Base-by-base conservation (phyloP, 2,888 invertebrate species). In the Apodemia hepburni region DNA sequence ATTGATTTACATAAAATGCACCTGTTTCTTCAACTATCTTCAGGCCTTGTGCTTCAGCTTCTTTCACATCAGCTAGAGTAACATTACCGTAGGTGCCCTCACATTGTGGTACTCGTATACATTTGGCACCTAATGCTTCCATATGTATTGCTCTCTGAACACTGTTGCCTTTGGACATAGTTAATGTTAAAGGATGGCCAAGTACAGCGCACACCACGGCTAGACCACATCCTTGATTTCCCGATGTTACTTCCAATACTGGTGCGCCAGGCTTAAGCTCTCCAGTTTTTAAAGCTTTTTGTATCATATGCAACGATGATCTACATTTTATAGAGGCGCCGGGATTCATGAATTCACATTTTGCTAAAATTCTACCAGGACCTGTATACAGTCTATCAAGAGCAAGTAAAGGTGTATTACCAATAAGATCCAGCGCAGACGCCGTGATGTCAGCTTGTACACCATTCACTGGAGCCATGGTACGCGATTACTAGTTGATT, bases 261-360 rank as follows among this genome's bases (percentile, higher is more conserved):
- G 82, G 82, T 8, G 66, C 75, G 3, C 86, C 87, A 4, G 87
- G 87, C 61, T 81, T 77, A 58, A 91, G 65, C 3, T 76, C 76
- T 12, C 90, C 89, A 17, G 73, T 75, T 33, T 76, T 76, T 2
- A 72, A 65, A 2, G 90, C 90, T 58, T 75, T 75, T 45, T 75
- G 68, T 64, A 91, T 82, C 90, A 90, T 90, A 65, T 81, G 75
- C 59, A 89, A 68, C 0, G 90, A 82, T 1, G 90, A 91, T 15
- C 90, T 82, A 63, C 84, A 84, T 76, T 91, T 91, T 45, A 91
- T 81, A 0, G 90, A 91, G 12, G 82, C 90, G 38, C 90, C 87
- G 9, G 90, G 90, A 62, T 89, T 91, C 88, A 88, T 90, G 65
- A 85, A 90, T 71, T 91, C 90, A 75, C 90, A 91, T 82, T 90